Conservation (phyloP, 2,797 vertebrate genomes). For the Spizella passerina region DNA sequence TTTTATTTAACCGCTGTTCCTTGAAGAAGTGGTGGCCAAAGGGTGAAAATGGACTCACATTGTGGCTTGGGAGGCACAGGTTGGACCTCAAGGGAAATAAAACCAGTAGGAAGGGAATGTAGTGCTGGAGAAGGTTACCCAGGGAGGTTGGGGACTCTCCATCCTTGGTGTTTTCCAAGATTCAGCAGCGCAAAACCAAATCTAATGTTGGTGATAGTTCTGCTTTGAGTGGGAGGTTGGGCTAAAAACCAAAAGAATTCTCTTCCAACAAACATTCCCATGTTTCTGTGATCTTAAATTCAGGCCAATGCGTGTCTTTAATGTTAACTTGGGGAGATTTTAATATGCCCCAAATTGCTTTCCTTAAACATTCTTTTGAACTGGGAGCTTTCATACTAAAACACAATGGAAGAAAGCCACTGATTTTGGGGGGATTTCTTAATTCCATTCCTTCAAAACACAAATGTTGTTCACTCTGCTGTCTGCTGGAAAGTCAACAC, state of each 20-base stretch:
- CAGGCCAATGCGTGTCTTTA: neutral
- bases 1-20: neutral
- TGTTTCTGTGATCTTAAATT: neutral
- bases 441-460: neutral
- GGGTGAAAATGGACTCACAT: neutral
- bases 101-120: neutral
- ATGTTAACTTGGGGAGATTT: neutral
- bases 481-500: neutral
- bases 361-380: neutral
- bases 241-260: neutral
- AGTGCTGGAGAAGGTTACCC: neutral
- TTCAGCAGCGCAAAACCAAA: neutral
- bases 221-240: neutral
- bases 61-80: neutral
- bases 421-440: neutral
- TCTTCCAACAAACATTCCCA: neutral
- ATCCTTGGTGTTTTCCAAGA: neutral
- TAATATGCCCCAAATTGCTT: neutral
- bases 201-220: neutral
- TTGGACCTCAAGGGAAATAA: neutral
- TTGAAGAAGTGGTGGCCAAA: neutral
- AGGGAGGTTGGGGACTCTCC: neutral
- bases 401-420: neutral
- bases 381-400: neutral
- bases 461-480: neutral